Evolutionary conservation across 2,797 vertebrate genomes (phyloP), one percentile per base, ranked within the genome.

Genomic region (Crocodylus rhombifer): DNA sequence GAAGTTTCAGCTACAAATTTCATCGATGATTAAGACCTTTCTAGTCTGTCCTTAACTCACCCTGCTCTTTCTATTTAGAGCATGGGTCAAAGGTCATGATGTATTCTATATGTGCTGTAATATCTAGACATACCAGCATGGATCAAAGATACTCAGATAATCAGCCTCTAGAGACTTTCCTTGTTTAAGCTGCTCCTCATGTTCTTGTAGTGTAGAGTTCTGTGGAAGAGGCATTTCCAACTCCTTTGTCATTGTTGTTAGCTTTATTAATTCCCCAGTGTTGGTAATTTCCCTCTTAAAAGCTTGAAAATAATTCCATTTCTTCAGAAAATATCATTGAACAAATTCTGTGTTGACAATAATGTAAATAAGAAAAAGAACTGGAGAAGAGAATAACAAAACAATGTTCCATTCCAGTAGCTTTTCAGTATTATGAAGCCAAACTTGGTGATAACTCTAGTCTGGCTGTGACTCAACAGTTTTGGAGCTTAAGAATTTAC

Each of bases 1-100:
- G 91, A 94, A 96, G 78, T 83, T 95, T 90, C 74, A 91, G 63
- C 91, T 94, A 60, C 80, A 86, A 76, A 91, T 94, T 95, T 96
- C 79, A 77, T 89, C 91, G 84, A 89, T 89, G 80, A 91, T 94
- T 84, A 89, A 95, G 76, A 78, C 90, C 69, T 74, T 93, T 95
- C 82, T 93, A 65, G 74, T 64, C 76, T 96, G 93, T 95, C 90
- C 84, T 96, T 94, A 95, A 79, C 26, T 91, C 76, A 91, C 86
- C 28, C 76, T 95, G 92, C 87, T 90, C 14, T 61, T 90, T 58
- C 56, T 88, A 81, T 78, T 94, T 92, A 71, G 30, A 55, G 42
- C 64, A 30, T 73, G 87, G 55, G 86, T 77, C 76, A 85, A 91
- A 87, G 67, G 62, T 71, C 71, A 16, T 84, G 55, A 89, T 95